Percentiles rank a stretch among this genome's conserved stretches.
phyloP scores from a whole-genome alignment of 2,888 invertebrate genomes.

The Tetheella fluctuosa region DNA sequence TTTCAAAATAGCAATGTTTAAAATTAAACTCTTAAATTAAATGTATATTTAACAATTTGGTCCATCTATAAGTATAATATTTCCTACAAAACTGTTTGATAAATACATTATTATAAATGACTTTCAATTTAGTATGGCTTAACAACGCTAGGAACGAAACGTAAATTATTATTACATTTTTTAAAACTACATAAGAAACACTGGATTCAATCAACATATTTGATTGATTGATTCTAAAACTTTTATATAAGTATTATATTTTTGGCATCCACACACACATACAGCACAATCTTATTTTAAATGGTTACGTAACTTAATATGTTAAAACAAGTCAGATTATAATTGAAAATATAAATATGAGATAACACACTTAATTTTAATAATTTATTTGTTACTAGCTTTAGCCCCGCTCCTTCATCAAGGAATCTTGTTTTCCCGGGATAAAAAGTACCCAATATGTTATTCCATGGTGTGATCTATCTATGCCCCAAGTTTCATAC shows the following conservation, averaged over 20 bases:
- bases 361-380: background rate
- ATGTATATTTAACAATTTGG: conserved; percentile 14
- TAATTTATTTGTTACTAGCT: background rate
- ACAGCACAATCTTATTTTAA: no score
- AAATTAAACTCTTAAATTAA: background rate
- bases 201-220: no score
- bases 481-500: no score
- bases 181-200: no score
- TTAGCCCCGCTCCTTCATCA: no score
- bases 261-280: background rate
- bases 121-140: conserved; percentile 15
- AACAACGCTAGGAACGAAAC: conserved; percentile 30
- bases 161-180: background rate
- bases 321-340: background rate
- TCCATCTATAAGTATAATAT: conserved; percentile 6
- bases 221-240: no score
- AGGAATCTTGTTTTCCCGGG: no score
- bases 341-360: background rate
- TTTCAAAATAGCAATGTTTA: no score
- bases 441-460: no score
- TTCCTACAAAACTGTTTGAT: conserved; percentile 1
- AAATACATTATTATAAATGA: conserved; percentile 12
- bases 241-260: background rate
- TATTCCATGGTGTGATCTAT: no score
- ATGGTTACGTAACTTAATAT: no score